Conservation (phyloP, 2,113 vertebrate genomes). For the Hippocampus comes region DNA sequence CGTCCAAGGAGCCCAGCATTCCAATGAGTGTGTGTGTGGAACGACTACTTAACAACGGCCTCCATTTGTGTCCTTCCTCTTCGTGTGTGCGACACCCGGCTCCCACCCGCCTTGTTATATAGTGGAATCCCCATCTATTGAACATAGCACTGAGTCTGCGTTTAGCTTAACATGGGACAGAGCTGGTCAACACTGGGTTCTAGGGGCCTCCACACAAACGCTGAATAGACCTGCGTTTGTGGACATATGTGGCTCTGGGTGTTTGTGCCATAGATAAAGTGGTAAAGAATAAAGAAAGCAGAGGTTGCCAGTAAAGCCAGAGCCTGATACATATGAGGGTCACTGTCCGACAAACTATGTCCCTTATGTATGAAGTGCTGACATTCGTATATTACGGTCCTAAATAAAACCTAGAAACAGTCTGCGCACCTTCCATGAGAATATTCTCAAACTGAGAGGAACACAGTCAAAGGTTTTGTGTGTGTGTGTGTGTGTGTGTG, state of each 20-base stretch:
- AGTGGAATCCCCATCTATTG: conserved; percentile 53
- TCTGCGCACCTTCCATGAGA: not conserved
- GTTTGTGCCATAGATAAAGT: conserved; percentile 25
- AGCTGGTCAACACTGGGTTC: conserved; percentile 59
- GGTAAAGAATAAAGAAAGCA: conserved; percentile 49
- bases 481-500: no score
- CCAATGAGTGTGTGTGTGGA: conserved; percentile 30
- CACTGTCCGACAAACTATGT: conserved; percentile 1
- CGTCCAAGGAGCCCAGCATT: conserved; percentile 74
- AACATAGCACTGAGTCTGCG: conserved; percentile 61
- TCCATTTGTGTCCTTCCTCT: conserved; percentile 44
- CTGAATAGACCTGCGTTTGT: conserved; percentile 52
- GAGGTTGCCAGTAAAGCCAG: conserved; percentile 70
- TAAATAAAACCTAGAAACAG: not conserved
- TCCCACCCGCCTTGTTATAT: conserved; percentile 50
- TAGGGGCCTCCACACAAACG: conserved; percentile 60
- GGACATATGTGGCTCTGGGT: conserved; percentile 11
- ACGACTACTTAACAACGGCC: conserved; percentile 26
- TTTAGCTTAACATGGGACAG: conserved; percentile 46
- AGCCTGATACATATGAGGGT: conserved; percentile 35
- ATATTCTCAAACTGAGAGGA: no score
- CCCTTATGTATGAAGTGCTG: not conserved
- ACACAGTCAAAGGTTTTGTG: no score
- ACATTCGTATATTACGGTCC: not conserved
- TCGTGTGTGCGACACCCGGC: conserved; percentile 15